phyloP scores from a whole-genome alignment of 2,113 vertebrate species.

The Urocolius indicus region DNA sequence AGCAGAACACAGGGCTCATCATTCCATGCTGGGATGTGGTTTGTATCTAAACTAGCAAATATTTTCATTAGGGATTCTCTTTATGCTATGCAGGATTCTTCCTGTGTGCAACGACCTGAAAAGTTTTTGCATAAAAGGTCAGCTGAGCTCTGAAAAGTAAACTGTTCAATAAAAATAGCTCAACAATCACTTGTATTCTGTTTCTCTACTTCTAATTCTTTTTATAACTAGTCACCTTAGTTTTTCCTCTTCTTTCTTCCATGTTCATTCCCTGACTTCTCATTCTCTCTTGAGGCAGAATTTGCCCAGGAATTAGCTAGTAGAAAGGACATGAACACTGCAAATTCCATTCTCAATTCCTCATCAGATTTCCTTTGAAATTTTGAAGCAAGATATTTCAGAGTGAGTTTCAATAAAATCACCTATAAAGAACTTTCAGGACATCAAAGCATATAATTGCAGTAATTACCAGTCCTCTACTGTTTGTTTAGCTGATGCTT shows the following conservation, averaged over 20 bases:
- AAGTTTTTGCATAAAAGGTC: neutral
- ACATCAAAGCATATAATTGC: neutral
- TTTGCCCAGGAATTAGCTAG: neutral
- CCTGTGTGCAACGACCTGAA: neutral
- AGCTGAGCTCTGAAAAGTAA: neutral
- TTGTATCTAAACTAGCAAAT: neutral
- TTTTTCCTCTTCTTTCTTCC: neutral
- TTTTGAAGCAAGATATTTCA: neutral
- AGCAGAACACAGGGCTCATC: constrained; percentile 22
- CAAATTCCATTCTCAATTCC: neutral
- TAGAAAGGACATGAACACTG: neutral
- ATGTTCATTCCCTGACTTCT: neutral
- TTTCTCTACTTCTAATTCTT: neutral
- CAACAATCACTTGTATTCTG: neutral
- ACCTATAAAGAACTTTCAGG: neutral
- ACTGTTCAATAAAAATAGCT: neutral
- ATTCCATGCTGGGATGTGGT: neutral
- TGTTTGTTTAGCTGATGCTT: neutral
- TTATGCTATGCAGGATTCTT: neutral
- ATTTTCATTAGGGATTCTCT: neutral
- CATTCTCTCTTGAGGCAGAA: neutral
- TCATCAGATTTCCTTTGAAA: neutral
- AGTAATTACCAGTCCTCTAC: neutral
- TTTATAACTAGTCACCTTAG: neutral
- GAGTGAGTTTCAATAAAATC: neutral